Base-by-base conservation (phyloP, 2,888 invertebrate genomes). In the Phyto melanocephala region DNA sequence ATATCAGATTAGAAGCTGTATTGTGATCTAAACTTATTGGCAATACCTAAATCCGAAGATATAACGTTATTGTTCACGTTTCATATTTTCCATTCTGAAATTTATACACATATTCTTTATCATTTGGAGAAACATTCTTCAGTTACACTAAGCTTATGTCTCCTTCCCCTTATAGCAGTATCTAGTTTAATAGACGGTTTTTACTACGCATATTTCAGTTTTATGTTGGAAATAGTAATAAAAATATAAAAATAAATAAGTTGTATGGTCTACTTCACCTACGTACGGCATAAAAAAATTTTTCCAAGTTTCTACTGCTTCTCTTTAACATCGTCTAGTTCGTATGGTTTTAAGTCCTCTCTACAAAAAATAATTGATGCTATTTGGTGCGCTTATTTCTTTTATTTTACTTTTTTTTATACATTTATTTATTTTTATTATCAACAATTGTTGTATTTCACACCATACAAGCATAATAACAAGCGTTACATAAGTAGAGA, bases 231-330 rank as follows among this genome's bases (percentile, higher is more conserved):
- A 72, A 28, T 20, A 40, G 47, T 28, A 47, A 24, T 17, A 54
- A 45, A 52, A 70, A 35, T 6, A 42, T 4, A n/a, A 6, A 15
- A 40, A 85, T 86, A 87, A 87, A 88, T 87, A 87, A 87, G 82
- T 86, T 78, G 82, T 35, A 17, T 62, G 28, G 37, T 80, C 71
- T 28, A 77, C 81, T 80, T 76, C 74, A 84, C 60, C 81, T 70
- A 74, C 77, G 58, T 62, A 40, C 11, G 42, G 45, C 13, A 52
- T 68, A 81, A 81, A 68, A n/a, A 28, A 70, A 81, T 77, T 77
- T 70, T 50, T 22, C 22, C 56, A 50, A 63, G 45, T 17, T 58
- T 52, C 15, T 54, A 63, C 47, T 40, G 22, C 24, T 58, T 58
- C 24, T 28, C 37, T 3, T 33, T 8, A 20, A 6, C 22, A 33